Evolutionary conservation across 2,797 vertebrate genomes (phyloP).

Genomic region (Sparidentex hasta): DNA sequence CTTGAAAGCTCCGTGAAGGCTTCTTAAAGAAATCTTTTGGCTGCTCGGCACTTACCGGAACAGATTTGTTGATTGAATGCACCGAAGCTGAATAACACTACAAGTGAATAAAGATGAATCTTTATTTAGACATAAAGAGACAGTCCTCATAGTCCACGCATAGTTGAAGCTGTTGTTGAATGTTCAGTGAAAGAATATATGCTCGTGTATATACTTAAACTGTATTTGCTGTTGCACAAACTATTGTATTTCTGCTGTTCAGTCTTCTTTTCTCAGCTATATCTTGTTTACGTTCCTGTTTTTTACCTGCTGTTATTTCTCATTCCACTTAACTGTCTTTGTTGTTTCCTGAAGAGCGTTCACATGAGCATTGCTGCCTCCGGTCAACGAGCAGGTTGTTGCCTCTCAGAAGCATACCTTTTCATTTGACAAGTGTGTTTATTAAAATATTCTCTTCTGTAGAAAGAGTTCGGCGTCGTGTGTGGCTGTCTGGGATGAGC

Average conservation of each 20-base stretch:
- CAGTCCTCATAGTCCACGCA: conserved; percentile 25
- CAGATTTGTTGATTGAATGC: conserved; percentile 24
- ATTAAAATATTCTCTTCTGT: conserved; percentile 80
- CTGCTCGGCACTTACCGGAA: conserved; percentile 26
- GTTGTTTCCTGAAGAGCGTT: conserved; percentile 57
- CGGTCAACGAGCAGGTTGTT: conserved; percentile 44
- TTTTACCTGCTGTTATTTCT: conserved; percentile 48
- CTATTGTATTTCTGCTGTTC: conserved; percentile 69
- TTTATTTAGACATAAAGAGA: conserved; percentile 24
- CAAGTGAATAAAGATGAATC: neutral
- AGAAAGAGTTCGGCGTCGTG: conserved; percentile 35
- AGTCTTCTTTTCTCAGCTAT: conserved; percentile 21
- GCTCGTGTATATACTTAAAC: conserved; percentile 75
- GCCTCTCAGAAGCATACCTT: conserved; percentile 50
- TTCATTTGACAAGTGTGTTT: conserved; percentile 70
- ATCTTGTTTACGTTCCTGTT: conserved; percentile 12
- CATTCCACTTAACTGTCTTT: conserved; percentile 56
- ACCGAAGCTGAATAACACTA: conserved; percentile 7
- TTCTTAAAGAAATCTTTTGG: conserved; percentile 23
- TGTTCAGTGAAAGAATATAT: conserved; percentile 70
- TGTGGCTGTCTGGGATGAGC: conserved; percentile 3
- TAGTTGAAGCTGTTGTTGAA: conserved; percentile 68
- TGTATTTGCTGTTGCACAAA: conserved; percentile 76
- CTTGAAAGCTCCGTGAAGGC: conserved; percentile 23
- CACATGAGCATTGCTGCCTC: conserved; percentile 47